Percentiles rank a stretch among this genome's conserved stretches.
phyloP scores from a whole-genome alignment of 2,113 vertebrate species.

The Corythoichthys haematopterus region DNA sequence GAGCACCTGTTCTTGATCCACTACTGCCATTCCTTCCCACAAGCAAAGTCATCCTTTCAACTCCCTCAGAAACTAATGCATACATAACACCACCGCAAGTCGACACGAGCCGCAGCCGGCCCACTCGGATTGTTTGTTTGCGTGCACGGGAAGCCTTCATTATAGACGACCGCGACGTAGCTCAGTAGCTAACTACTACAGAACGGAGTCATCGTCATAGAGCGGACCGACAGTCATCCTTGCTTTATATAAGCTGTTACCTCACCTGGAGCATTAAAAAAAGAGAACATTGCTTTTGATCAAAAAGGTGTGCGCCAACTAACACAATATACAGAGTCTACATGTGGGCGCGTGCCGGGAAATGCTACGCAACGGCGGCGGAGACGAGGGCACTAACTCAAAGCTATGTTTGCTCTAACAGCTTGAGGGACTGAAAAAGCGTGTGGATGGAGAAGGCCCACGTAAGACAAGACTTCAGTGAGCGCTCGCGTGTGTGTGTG shows the following conservation, averaged over 20 bases:
- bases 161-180: slow-evolving; percentile 17
- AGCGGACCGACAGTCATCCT: slow-evolving; percentile 50
- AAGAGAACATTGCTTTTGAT: slow-evolving; percentile 48
- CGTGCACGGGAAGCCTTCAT: slow-evolving; percentile 13
- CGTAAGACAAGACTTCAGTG: slow-evolving; percentile 17
- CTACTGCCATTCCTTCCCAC: slow-evolving; percentile 64
- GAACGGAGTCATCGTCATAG: slow-evolving; percentile 43
- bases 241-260: slow-evolving; percentile 64
- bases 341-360: slow-evolving; percentile 34
- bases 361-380: slow-evolving; percentile 34
- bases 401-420: slow-evolving; percentile 42
- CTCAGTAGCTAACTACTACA: not conserved
- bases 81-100: slow-evolving; percentile 51
- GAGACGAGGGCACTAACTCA: slow-evolving; percentile 56
- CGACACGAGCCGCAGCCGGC: slow-evolving; percentile 50
- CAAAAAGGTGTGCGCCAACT: slow-evolving; percentile 30
- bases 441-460: slow-evolving; percentile 23
- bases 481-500: not conserved
- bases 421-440: slow-evolving; percentile 38
- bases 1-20: slow-evolving; percentile 64
- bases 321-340: slow-evolving; percentile 12
- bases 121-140: slow-evolving; percentile 17
- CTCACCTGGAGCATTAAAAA: slow-evolving; percentile 39
- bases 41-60: slow-evolving; percentile 74
- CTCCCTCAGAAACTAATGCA: slow-evolving; percentile 62